phyloP scores from a whole-genome alignment of 2,888 invertebrate genomes.

The Tiliacea aurago region DNA sequence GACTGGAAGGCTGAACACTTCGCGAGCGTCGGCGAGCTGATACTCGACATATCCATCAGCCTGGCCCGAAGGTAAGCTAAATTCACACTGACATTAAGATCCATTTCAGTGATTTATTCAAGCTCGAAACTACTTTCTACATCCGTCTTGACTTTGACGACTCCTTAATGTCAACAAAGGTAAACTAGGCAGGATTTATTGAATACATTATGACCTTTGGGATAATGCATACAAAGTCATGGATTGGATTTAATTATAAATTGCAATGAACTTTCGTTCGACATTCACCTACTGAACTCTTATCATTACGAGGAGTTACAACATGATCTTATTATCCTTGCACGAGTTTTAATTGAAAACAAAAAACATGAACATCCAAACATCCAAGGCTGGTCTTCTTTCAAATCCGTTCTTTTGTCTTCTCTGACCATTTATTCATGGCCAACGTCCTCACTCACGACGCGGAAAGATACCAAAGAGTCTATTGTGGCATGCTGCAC shows the following conservation, averaged over 20 bases:
- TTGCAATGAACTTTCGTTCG: constrained; percentile 65
- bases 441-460: constrained; percentile 70
- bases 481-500: constrained; percentile 42
- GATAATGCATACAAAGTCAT: constrained; percentile 28
- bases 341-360: constrained; percentile 60
- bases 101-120: constrained; percentile 38
- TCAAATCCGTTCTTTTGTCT: constrained; percentile 60
- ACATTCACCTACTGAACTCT: constrained; percentile 69
- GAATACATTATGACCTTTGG: constrained; percentile 29
- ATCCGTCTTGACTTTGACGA: constrained; percentile 44
- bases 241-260: constrained; percentile 29
- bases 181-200: constrained; percentile 49
- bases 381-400: constrained; percentile 65
- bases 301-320: constrained; percentile 47
- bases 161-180: constrained; percentile 52
- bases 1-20: constrained; percentile 96
- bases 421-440: constrained; percentile 71
- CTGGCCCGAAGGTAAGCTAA: constrained; percentile 94
- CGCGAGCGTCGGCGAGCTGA: constrained; percentile 96
- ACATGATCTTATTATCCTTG: constrained; percentile 46
- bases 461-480: constrained; percentile 63
- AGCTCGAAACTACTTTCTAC: constrained; percentile 57
- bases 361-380: constrained; percentile 53
- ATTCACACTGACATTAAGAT: constrained; percentile 33
- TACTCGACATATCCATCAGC: constrained; percentile 96